Percentiles rank a stretch among this genome's conserved stretches.
Conservation (phyloP, 2,888 invertebrate genomes). For the Myathropa florea region DNA sequence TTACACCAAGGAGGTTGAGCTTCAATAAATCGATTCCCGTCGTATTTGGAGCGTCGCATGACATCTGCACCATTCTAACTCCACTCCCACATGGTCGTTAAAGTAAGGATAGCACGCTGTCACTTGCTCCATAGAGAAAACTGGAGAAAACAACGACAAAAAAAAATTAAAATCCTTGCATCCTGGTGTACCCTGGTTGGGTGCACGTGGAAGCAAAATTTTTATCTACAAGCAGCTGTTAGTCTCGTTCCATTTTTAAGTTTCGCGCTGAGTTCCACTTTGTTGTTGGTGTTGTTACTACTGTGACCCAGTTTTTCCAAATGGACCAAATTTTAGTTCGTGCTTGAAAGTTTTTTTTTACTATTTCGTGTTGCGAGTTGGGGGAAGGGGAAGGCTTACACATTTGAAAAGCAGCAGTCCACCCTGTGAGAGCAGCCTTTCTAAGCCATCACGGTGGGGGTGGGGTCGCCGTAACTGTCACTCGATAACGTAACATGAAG, state of each 20-base stretch:
- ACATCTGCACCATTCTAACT: constrained; percentile 8
- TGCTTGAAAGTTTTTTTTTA: constrained; percentile 39
- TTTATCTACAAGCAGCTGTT: constrained; percentile 40
- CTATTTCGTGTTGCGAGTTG: constrained; percentile 19
- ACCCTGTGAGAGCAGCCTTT: constrained; percentile 1
- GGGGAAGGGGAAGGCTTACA: constrained; percentile 2
- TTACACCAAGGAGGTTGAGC: constrained; percentile 42
- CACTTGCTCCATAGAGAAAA: neutral
- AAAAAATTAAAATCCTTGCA: neutral
- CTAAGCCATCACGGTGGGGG: neutral
- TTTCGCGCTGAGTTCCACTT: neutral
- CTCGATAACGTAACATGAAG: neutral
- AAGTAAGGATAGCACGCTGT: constrained; percentile 9
- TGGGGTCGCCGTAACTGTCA: constrained; percentile 14
- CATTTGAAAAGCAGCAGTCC: neutral
- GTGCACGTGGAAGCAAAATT: constrained; percentile 31
- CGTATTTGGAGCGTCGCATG: constrained; percentile 33
- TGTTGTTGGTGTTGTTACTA: constrained; percentile 19
- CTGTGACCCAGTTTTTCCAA: constrained; percentile 46
- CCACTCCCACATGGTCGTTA: constrained; percentile 13
- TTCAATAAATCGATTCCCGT: constrained; percentile 59
- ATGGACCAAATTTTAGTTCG: constrained; percentile 51
- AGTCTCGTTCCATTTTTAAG: neutral
- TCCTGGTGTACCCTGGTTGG: neutral
- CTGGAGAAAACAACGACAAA: neutral